Percentiles rank a stretch among this genome's conserved stretches.
phyloP scores from a whole-genome alignment of 2,113 vertebrate species.

The Actenoides hombroni region DNA sequence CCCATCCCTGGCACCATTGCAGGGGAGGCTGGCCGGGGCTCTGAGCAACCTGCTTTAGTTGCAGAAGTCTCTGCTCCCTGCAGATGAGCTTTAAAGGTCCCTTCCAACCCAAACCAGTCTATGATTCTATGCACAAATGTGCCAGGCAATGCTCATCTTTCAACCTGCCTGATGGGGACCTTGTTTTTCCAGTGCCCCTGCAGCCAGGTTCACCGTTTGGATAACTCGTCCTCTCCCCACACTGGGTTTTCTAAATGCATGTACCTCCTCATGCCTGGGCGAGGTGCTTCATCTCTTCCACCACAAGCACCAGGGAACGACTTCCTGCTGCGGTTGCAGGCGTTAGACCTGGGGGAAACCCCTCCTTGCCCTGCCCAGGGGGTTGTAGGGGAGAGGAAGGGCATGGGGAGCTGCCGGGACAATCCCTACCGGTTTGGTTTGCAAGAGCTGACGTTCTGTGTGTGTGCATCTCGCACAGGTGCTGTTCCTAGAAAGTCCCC shows the following conservation, averaged over 20 bases:
- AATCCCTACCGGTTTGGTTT: not conserved
- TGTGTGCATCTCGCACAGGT: not conserved
- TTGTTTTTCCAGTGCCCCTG: not conserved
- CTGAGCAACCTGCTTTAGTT: not conserved
- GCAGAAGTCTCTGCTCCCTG: not conserved
- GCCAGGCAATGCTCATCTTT: rapidly evolving
- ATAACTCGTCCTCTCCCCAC: not conserved
- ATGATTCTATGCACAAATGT: not conserved
- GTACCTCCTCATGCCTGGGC: rapidly evolving
- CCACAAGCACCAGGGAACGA: not conserved
- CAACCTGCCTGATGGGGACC: rapidly evolving
- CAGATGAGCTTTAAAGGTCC: not conserved
- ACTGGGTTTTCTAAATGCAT: rapidly evolving
- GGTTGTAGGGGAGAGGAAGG: not conserved
- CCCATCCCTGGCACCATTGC: not conserved
- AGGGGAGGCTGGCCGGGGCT: not conserved
- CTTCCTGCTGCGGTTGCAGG: not conserved
- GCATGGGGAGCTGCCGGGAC: not conserved
- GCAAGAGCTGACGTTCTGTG: rapidly evolving
- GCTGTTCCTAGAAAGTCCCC: constrained; percentile 58
- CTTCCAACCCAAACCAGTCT: not conserved
- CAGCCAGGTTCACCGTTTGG: rapidly evolving
- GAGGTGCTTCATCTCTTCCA: not conserved
- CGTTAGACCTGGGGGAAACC: not conserved
- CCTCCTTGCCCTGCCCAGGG: not conserved